A percentile compares a stretch with the other conserved stretches of the same genome.
Conservation (phyloP, 1,140 invertebrate species). For the Temnothorax nylanderi region DNA sequence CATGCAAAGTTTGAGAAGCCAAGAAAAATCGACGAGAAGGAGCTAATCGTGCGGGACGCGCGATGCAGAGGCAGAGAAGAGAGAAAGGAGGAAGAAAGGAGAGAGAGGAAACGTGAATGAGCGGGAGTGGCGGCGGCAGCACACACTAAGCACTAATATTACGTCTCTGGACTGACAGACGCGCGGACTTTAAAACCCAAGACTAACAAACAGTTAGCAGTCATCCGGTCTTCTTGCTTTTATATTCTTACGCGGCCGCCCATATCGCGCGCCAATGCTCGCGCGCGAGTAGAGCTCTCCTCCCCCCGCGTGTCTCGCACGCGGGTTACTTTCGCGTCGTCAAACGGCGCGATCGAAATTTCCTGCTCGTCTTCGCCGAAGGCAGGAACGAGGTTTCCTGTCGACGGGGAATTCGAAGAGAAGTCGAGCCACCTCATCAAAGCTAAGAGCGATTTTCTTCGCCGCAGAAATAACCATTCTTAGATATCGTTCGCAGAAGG, state of each 20-base stretch:
- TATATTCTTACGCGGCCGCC: slow-evolving; percentile 80
- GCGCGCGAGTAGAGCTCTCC: slow-evolving; percentile 18
- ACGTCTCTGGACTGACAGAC: slow-evolving; percentile 85
- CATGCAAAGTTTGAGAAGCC: not conserved
- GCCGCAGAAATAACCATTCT: not conserved
- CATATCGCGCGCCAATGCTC: slow-evolving; percentile 72
- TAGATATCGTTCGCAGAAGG: slow-evolving; percentile 19
- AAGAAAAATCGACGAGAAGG: slow-evolving; percentile 11
- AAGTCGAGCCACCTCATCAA: slow-evolving; percentile 3
- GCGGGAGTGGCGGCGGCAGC: slow-evolving; percentile 73
- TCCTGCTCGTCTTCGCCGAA: slow-evolving; percentile 54
- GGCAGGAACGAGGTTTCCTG: slow-evolving; percentile 46
- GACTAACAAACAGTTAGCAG: slow-evolving; percentile 86
- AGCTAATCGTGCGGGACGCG: not conserved
- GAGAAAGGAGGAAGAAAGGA: slow-evolving; percentile 65
- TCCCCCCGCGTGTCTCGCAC: not conserved
- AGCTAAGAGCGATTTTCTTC: slow-evolving; percentile 38
- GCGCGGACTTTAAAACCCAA: slow-evolving; percentile 86
- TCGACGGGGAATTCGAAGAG: not conserved
- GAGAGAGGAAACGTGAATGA: slow-evolving; percentile 75
- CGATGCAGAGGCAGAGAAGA: slow-evolving; percentile 63
- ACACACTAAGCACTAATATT: slow-evolving; percentile 85
- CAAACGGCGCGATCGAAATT: slow-evolving; percentile 61
- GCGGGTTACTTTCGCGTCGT: slow-evolving; percentile 58
- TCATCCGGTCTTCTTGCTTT: slow-evolving; percentile 86